Conservation (phyloP, 2,113 vertebrate genomes). For the Calonectris borealis region DNA sequence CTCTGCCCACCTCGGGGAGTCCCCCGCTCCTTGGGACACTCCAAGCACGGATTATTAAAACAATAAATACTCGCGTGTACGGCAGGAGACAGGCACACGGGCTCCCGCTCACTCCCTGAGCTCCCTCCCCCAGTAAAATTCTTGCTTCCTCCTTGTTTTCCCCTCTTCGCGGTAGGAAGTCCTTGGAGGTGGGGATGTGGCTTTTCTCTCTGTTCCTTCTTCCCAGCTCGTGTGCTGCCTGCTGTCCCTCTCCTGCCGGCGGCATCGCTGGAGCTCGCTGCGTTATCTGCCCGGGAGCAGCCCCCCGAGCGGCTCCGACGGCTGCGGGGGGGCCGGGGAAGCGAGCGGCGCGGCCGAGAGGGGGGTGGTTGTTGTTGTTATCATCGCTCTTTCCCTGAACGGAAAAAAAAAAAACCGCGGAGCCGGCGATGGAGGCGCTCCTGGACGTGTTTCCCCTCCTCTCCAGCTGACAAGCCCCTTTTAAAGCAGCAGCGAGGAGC, state of each 20-base stretch:
- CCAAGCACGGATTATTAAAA: background rate
- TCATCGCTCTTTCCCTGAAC: background rate
- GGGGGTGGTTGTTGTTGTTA: too few relatives aligned
- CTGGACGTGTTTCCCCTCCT: background rate
- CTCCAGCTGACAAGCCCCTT: background rate
- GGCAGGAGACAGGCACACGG: background rate
- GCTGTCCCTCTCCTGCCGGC: background rate
- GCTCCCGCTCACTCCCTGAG: background rate
- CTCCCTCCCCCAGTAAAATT: slow-evolving; percentile 7
- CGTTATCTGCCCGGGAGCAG: background rate
- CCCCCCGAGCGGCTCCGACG: background rate
- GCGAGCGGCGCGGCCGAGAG: rapidly evolving
- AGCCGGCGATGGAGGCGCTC: background rate
- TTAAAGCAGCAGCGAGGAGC: background rate
- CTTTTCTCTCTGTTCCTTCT: background rate
- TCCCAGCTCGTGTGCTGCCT: background rate
- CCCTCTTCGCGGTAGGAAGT: background rate
- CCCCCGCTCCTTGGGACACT: background rate
- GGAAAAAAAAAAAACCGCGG: background rate
- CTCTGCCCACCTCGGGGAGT: background rate
- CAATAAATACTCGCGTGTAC: slow-evolving; percentile 29
- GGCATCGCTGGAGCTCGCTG: background rate
- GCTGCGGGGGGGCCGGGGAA: background rate
- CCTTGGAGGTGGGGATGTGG: slow-evolving; percentile 12
- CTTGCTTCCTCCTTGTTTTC: background rate